phyloP scores from a whole-genome alignment of 2,888 invertebrate species.

The Drosophila incognita region DNA sequence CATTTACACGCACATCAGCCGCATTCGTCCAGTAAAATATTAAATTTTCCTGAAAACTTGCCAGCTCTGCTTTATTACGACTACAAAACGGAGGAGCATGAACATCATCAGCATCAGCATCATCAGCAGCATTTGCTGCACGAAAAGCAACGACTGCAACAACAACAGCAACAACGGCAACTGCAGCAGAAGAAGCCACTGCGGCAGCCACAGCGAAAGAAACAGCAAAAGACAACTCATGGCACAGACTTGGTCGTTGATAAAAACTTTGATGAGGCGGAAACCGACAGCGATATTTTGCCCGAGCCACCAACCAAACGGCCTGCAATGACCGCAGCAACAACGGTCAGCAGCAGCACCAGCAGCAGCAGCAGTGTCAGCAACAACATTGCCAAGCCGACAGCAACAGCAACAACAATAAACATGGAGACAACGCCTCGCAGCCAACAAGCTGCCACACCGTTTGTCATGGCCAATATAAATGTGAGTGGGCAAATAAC shows the following conservation, averaged over 20 bases:
- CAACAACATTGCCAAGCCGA: constrained; percentile 23
- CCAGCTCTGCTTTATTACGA: constrained; percentile 84
- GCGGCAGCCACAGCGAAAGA: constrained; percentile 38
- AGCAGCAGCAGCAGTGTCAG: constrained; percentile 16
- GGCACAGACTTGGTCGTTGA: constrained; percentile 58
- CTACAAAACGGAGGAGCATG: constrained; percentile 84
- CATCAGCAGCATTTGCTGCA: constrained; percentile 82
- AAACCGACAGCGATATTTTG: constrained; percentile 83
- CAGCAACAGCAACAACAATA: constrained; percentile 57
- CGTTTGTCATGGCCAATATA: constrained; percentile 45
- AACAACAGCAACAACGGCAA: constrained; percentile 53
- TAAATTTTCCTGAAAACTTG: constrained; percentile 84
- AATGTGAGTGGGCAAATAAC: constrained; percentile 62
- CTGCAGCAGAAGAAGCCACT: constrained; percentile 36
- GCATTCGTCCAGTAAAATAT: constrained; percentile 79
- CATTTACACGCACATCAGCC: constrained; percentile 52
- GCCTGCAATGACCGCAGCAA: constrained; percentile 58
- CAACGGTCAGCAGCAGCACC: constrained; percentile 29
- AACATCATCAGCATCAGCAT: constrained; percentile 83
- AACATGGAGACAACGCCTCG: constrained; percentile 59
- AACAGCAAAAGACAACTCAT: constrained; percentile 42
- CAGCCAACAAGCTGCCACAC: constrained; percentile 52
- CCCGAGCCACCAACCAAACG: constrained; percentile 82
- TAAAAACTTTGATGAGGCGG: constrained; percentile 76
- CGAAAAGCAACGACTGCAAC: constrained; percentile 70